phyloP scores from a whole-genome alignment of 37 sponge, comb jelly and placozoan genomes.

The Spongilla lacustris region DNA sequence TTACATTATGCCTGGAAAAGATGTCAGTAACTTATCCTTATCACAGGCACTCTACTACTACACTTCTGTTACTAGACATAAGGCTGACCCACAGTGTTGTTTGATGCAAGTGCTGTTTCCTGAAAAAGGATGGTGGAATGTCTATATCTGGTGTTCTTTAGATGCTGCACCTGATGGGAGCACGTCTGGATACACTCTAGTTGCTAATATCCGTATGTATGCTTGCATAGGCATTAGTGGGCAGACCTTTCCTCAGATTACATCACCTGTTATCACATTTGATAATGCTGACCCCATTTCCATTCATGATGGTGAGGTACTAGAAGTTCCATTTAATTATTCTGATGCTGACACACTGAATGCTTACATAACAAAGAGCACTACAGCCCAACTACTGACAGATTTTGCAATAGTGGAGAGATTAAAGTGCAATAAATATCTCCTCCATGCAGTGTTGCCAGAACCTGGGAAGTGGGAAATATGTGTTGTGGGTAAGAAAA shows the following conservation, averaged over 20 bases:
- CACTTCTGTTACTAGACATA: neutral
- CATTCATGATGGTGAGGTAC: neutral
- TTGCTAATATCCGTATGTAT: neutral
- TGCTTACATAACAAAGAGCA: neutral
- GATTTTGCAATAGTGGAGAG: neutral
- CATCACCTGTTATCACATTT: neutral
- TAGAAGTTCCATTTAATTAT: slow-evolving; percentile 5
- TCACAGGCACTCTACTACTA: neutral
- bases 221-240: neutral
- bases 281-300: neutral
- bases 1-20: slow-evolving; percentile 1
- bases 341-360: neutral
- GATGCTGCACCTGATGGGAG: neutral
- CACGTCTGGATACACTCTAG: neutral
- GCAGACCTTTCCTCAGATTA: slow-evolving; percentile 8
- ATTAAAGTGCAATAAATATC: neutral
- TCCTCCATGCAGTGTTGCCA: slow-evolving; percentile 16
- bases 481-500: neutral
- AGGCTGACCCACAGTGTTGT: neutral
- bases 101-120: slow-evolving; percentile 30
- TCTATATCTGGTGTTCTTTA: neutral
- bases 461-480: slow-evolving; percentile 32
- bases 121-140: slow-evolving; percentile 23
- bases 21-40: neutral
- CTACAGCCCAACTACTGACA: neutral